Conservation (phyloP, 2,888 invertebrate genomes). For the Neoaliturus tenellus region DNA sequence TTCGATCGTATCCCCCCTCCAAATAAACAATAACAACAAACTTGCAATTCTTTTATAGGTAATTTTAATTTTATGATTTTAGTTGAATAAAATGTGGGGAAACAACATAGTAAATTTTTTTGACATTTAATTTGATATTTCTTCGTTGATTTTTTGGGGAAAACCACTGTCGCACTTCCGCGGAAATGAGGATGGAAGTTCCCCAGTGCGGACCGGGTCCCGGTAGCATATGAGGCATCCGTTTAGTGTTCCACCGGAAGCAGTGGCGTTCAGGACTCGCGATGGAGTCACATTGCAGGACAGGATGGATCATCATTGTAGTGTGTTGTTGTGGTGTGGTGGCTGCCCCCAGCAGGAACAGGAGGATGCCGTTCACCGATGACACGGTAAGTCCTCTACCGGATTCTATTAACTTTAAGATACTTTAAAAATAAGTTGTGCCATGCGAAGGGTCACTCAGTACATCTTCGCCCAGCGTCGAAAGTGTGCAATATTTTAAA, state of each 20-base stretch:
- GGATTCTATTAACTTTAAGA: no score
- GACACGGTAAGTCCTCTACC: conserved; percentile 31
- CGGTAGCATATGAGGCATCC: neutral
- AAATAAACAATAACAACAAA: neutral
- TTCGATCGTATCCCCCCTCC: neutral
- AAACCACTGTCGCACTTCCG: neutral
- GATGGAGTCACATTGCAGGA: neutral
- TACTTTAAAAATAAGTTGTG: no score
- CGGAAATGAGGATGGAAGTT: neutral
- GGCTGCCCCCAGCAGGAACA: conserved; percentile 8
- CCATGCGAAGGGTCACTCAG: no score
- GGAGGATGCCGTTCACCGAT: conserved; percentile 18
- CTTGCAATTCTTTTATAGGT: no score
- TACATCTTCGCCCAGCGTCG: no score
- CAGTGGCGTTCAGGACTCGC: neutral
- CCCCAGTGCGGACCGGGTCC: neutral
- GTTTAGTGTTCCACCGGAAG: neutral
- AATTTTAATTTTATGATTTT: neutral
- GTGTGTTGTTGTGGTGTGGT: conserved; percentile 29
- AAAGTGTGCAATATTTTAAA: no score
- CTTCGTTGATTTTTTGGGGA: neutral
- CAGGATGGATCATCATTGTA: neutral
- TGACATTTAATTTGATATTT: no score
- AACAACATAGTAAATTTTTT: neutral
- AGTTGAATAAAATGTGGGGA: neutral